Base-by-base conservation (phyloP, 2,113 vertebrate genomes). In the Paedocypris sp. region DNA sequence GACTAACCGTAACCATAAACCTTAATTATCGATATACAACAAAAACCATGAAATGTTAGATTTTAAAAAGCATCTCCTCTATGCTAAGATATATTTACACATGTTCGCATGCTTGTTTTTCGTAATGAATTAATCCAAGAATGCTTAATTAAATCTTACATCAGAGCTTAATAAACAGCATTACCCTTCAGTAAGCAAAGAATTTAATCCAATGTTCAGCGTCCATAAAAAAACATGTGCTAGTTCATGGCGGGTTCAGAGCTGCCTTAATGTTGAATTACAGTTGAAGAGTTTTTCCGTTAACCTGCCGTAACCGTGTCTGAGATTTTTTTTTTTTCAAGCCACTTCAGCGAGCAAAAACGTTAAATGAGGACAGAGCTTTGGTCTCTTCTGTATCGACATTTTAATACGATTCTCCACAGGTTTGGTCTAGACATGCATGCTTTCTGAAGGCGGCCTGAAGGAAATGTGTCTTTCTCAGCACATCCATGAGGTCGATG, bases 381-480 rank as follows among this genome's bases (percentile, higher is more conserved):
- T 25, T 7, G 43, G 53, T 29, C 46, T 53, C 39, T n/a, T n/a
- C 31, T 20, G 32, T 60, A 59, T 58, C 16, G 41, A 54, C 54
- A 43, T 54, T 42, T 41, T 53, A 18, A 46, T 61, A 10, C 33
- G 48, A 42, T 47, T 59, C 39, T 48, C 38, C 36, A 39, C 13
- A 60, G 25, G 46, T 47, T 48, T 6, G 18, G 3, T 42, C 35
- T 13, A 46, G 43, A 26, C 16, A 33, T 32, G 36, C 38, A 25
- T 32, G 13, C 59, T 53, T 26, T 29, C 38, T 57, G n/a, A 43
- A 67, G 47, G 12, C 16, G 18, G 60, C 41, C 18, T 41, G 9
- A 28, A 26, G 46, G 39, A 5, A 66, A 70, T 48, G 41, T 63
- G 64, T 54, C 42, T 64, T 22, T 60, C 52, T 71, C 52, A 67